Evolutionary conservation across 2,113 vertebrate genomes (phyloP).

Genomic region (Bambusicola thoracicus): DNA sequence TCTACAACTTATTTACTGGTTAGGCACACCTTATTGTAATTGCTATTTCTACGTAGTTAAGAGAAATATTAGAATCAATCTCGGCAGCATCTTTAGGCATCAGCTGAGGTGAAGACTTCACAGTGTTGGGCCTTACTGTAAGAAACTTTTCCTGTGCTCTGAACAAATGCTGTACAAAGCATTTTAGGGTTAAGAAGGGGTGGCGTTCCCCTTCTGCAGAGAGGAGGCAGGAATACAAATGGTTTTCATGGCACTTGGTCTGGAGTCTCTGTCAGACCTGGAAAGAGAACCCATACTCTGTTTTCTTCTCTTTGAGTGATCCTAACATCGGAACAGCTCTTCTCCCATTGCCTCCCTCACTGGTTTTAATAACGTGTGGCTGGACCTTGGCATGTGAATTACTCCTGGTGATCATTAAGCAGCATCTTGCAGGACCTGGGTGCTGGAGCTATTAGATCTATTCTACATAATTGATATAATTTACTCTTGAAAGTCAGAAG

Average conservation of each 20-base stretch:
- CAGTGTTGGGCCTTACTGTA: neutral
- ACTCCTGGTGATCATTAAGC: neutral
- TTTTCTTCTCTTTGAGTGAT: neutral
- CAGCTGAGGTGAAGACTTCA: neutral
- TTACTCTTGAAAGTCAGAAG: slow-evolving; percentile 52
- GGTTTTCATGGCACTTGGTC: neutral
- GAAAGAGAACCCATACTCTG: neutral
- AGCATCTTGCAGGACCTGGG: neutral
- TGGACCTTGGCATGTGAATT: neutral
- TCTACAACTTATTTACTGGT: neutral
- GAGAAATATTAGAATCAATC: neutral
- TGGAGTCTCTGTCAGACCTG: neutral
- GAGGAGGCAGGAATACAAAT: neutral
- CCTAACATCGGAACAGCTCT: neutral
- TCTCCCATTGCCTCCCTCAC: neutral
- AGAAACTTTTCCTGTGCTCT: accelerated
- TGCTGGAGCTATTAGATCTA: slow-evolving; percentile 10
- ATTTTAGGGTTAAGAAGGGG: neutral
- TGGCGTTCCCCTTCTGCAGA: neutral
- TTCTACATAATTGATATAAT: slow-evolving; percentile 39
- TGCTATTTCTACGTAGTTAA: neutral
- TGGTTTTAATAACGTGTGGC: accelerated
- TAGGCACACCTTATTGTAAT: neutral
- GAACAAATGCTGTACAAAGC: neutral
- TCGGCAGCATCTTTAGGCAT: neutral